Percentiles rank a stretch among this genome's conserved stretches.
Conservation (phyloP, 2,113 vertebrate genomes). For the Eudorcas thomsonii region DNA sequence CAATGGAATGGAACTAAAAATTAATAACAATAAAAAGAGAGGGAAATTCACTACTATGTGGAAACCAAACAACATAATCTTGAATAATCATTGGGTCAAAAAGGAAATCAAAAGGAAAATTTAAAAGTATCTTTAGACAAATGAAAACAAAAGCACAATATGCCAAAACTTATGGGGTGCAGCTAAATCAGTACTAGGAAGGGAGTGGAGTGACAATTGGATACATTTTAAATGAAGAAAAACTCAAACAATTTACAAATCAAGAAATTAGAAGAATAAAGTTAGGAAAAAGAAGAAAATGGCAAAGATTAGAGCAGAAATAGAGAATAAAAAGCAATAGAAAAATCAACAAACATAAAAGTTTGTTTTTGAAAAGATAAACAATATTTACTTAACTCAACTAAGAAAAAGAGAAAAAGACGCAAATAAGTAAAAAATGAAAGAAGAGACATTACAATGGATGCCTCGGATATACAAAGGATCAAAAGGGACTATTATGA, state of each 20-base stretch:
- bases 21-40: neutral
- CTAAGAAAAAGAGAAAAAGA: neutral
- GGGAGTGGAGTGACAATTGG: neutral
- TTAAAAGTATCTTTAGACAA: neutral
- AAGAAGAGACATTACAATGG: neutral
- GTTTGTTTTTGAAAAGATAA: neutral
- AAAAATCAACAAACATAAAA: neutral
- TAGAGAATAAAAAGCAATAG: neutral
- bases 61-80: neutral
- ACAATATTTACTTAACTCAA: neutral
- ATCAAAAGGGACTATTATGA: neutral
- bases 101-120: neutral
- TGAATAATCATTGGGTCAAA: neutral
- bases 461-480: neutral
- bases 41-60: neutral
- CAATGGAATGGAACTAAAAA: neutral
- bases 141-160: neutral
- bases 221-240: neutral
- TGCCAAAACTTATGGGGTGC: neutral
- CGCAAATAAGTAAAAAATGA: neutral
- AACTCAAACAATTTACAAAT: neutral
- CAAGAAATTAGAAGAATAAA: neutral
- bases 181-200: neutral
- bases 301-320: neutral
- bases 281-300: neutral